Evolutionary conservation across 2,797 vertebrate genomes (phyloP), one percentile per base, ranked within the genome.

Genomic region (Pseudochirops corinnae): DNA sequence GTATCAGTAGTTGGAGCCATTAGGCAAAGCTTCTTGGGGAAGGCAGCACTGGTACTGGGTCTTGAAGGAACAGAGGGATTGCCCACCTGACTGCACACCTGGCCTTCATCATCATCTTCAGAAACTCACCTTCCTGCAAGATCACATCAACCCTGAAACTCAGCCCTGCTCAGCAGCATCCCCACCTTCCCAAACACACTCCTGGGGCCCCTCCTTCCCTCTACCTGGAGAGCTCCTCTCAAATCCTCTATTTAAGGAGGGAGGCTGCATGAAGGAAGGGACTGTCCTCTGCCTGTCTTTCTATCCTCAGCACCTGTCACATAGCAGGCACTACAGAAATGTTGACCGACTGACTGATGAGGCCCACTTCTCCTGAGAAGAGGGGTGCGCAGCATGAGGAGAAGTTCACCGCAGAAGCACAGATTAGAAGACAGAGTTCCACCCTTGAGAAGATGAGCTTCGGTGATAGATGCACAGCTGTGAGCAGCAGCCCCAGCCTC

Each of bases 211-310:
- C 16, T 21, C 33, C 31, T 62, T n/a, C 62, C 62, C 33, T 74
- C 31, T 62, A 31, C 67, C n/a, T 21, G 5, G 31, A 7, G 67
- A 74, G n/a, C 14, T 21, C 67, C 67, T 33, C 67, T n/a, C 67
- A 74, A 29, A 74, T 74, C 18, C n/a, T 74, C 67, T 39, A 39
- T 74, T 9, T 74, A 21, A 74, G 67, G 16, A 39, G 5, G 1
- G n/a, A 46, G 0, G 18, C 16, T 18, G 0, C 16, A 24, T 5
- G 18, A 21, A 7, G 18, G 14, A 31, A 21, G 18, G 18, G n/a
- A 74, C 18, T n/a, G 62, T 67, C 14, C 0, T 67, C 16, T n/a
- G 33, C 62, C 62, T 67, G 33, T 62, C 58, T 57, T 58, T n/a
- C 62, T 67, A 67, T 18, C n/a, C n/a, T 39, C 16, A 74, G n/a